Conservation (phyloP, 2,113 vertebrate genomes). For the Nothoprocta perdicaria region DNA sequence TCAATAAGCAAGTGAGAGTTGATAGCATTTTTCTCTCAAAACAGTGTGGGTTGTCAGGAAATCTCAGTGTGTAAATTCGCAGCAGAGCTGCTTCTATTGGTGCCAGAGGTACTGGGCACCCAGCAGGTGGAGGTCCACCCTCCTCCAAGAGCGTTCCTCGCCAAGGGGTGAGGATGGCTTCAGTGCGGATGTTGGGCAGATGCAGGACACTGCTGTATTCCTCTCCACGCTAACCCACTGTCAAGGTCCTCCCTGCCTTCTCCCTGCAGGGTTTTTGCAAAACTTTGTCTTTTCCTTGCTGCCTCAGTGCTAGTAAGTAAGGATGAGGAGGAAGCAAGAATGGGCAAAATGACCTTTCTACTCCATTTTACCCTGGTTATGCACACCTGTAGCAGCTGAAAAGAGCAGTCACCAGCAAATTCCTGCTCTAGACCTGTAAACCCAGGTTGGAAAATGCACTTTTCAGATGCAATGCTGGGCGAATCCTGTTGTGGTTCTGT, state of each 20-base stretch:
- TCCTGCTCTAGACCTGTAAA: background rate
- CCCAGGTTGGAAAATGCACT: background rate
- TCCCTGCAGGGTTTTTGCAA: background rate
- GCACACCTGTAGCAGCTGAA: background rate
- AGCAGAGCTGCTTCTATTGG: background rate
- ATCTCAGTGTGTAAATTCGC: background rate
- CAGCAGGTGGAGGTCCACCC: background rate
- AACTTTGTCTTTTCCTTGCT: background rate
- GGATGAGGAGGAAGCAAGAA: constrained; percentile 1
- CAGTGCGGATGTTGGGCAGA: background rate
- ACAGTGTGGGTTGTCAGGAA: background rate
- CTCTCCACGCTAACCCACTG: background rate
- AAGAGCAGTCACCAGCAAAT: background rate
- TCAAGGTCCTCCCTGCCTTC: background rate
- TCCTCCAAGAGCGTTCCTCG: background rate
- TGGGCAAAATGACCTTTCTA: background rate
- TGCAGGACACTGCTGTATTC: background rate
- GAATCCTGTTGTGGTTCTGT: background rate
- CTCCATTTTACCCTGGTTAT: background rate
- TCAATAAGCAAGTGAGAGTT: background rate
- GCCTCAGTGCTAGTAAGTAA: background rate
- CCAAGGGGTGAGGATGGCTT: background rate
- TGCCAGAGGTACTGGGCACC: background rate
- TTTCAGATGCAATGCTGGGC: background rate
- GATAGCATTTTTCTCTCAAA: background rate